These are phyloP conservation scores for Brachyptera risi DNA, from an alignment of 2,888 invertebrate species.

Conservation along the genomic window DNA sequence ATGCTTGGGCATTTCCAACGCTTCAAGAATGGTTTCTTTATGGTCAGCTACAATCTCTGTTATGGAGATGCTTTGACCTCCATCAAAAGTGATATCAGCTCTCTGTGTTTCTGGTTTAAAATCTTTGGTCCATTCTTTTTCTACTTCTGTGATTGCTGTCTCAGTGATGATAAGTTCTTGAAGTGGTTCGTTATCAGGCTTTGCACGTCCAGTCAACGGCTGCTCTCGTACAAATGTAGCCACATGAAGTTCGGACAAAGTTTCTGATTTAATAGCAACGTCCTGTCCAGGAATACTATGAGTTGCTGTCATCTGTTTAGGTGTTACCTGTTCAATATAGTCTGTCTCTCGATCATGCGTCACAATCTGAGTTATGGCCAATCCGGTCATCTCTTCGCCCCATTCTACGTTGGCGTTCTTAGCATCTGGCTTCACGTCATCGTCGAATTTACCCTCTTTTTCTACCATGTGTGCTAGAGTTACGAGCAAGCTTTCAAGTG, in stretches of 20 bases:
- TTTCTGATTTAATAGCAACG: slow-evolving; percentile 33
- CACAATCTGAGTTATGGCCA: slow-evolving; percentile 41
- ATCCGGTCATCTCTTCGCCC: slow-evolving; percentile 41
- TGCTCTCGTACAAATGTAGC: slow-evolving; percentile 27
- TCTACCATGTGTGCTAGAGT: slow-evolving; percentile 35
- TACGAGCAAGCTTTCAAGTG: slow-evolving; percentile 38
- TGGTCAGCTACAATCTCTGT: slow-evolving; percentile 39
- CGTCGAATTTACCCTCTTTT: slow-evolving; percentile 37
- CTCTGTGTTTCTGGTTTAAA: slow-evolving; percentile 30
- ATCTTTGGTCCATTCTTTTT: slow-evolving; percentile 29
- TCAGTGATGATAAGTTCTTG: slow-evolving; percentile 34
- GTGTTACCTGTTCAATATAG: slow-evolving; percentile 35
- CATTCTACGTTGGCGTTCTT: slow-evolving; percentile 42
- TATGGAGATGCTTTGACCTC: slow-evolving; percentile 34
- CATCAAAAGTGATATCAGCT: slow-evolving; percentile 31
- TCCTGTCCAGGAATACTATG: slow-evolving; percentile 29
- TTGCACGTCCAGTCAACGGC: slow-evolving; percentile 33
- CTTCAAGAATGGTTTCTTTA: slow-evolving; percentile 37
- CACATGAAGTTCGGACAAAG: slow-evolving; percentile 30
- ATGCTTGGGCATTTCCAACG: slow-evolving; percentile 34
- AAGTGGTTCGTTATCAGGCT: slow-evolving; percentile 31
- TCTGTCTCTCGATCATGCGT: slow-evolving; percentile 41
- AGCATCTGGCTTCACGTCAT: slow-evolving; percentile 40
- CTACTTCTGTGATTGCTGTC: slow-evolving; percentile 33
- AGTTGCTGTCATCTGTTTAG: slow-evolving; percentile 30